phyloP scores from a whole-genome alignment of 2,888 invertebrate species.

The Galerucella calmariensis region DNA sequence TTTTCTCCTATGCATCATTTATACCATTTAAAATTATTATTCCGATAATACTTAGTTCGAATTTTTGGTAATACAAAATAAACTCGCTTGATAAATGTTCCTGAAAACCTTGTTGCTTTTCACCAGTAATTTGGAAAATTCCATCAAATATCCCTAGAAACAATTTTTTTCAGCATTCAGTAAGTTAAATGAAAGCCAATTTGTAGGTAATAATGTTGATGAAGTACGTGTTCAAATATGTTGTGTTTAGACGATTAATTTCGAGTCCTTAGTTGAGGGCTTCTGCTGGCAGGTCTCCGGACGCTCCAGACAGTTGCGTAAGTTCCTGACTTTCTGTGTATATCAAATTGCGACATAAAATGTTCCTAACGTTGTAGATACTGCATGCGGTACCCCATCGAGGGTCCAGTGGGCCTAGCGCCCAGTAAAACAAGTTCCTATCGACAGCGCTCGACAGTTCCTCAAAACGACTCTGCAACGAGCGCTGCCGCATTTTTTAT shows the following conservation, averaged over 20 bases:
- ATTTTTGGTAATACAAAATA: too few species aligned
- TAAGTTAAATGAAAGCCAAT: neutral
- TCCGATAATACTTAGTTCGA: too few species aligned
- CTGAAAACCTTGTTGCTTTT: neutral
- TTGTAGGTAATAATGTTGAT: neutral
- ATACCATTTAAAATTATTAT: too few species aligned
- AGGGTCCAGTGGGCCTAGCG: constrained; percentile 60
- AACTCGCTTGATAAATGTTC: neutral
- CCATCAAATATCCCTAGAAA: neutral
- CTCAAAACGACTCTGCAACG: constrained; percentile 62
- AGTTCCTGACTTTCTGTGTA: constrained; percentile 63
- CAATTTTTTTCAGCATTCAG: neutral
- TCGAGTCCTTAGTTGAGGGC: constrained; percentile 43
- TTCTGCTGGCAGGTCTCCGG: constrained; percentile 46
- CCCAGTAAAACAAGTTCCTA: constrained; percentile 68
- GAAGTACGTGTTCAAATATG: neutral
- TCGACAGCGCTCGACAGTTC: constrained; percentile 63
- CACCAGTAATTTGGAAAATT: neutral
- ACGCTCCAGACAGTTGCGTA: constrained; percentile 46
- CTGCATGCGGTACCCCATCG: constrained; percentile 63
- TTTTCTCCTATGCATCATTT: too few species aligned
- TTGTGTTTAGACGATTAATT: constrained; percentile 1
- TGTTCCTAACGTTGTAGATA: constrained; percentile 67
- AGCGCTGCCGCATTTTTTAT: constrained; percentile 64
- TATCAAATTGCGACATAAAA: constrained; percentile 63